Evolutionary conservation across 35 echinoderm and acorn worm species (phyloP), one percentile per base, ranked within the genome.

Genomic region (Ophiothrix spiculata): DNA sequence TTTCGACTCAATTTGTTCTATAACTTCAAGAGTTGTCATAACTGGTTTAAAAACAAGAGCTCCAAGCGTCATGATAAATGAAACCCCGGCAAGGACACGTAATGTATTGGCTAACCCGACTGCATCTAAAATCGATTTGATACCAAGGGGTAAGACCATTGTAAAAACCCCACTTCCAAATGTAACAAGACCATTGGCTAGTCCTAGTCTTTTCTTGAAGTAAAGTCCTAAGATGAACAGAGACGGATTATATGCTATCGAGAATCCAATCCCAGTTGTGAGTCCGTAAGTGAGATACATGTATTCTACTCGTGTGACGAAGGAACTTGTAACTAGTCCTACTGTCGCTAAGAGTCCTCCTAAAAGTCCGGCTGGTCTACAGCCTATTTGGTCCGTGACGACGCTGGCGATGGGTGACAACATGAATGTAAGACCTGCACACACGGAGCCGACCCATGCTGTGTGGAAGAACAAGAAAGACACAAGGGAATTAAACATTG

Each of bases 261-360:
- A 91, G 75, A 94, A 94, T 0, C 96, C 96, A 0, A 77, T 46
- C 0, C 96, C 96, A 15, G 90, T 80, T 1, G 86, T 54, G 36
- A 99, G 49, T 23, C 96, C 96, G 56, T 94, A 99, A 4, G 96
- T 99, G 25, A 99, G 35, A 60, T 94, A 99, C 85, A 99, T 76
- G 40, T 64, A 39, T 86, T 94, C 91, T 19, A 99, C 91, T 36
- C 75, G 74, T 10, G 76, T 91, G 56, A 90, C 91, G 60, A 94
- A 99, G 4, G 96, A 99, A 76, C 96, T 99, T 6, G 80, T 25
- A 29, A 99, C 75, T 17, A 93, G 56, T 17, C 96, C 96, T 16
- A 80, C 45, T 38, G 75, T 85, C 16, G 96, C 96, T 0, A 99
- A 75, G 23, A 83, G 36, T 4, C 91, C 89, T 12, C 96, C 96